Base-by-base conservation (phyloP, 1,140 invertebrate species). In the Nomia melanderi region DNA sequence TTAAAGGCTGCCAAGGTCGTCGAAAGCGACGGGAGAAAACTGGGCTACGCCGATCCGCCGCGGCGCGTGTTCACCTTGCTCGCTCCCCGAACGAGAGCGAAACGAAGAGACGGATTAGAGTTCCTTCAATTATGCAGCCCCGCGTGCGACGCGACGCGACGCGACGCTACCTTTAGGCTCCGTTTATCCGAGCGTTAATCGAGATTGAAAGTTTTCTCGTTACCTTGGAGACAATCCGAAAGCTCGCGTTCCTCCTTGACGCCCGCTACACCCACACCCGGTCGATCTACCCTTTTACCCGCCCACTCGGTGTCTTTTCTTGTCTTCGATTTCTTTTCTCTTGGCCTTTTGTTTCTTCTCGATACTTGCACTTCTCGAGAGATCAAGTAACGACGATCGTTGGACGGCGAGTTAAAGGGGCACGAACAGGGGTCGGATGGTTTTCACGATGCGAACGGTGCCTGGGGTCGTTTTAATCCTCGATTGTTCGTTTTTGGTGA, bases 131-230 rank as follows among this genome's bases (percentile, higher is more conserved):
- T 27, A 50, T 39, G 65, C 27, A 11, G n/a, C n/a, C 36, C 50
- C 31, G 11, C 20, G 31, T 36, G 54, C 63, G 31, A 36, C 3
- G 8, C 41, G 41, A 14, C 14, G 11, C 11, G 12, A 12, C 36
- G 36, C 5, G 11, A 41, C 36, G 25, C 1, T 59, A 33, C 2
- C 50, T 31, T 56, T 36, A n/a, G 31, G 27, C 47, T 2, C 25
- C 41, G 57, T 27, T 17, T 39, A 62, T 59, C 36, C 23, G 27
- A 6, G 14, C 36, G 39, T 77, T 71, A 71, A 77, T 82, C 80
- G 60, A 77, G 72, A 77, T 71, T 23, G 66, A 71, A 81, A 82
- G 72, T 82, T 81, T 81, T 62, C 78, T 81, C 71, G 71, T 81
- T 81, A 79, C 56, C 72, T 50, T 33, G 36, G 36, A 44, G 65